phyloP scores from a whole-genome alignment of 1,140 invertebrate genomes.

The Oncopeltus fasciatus region DNA sequence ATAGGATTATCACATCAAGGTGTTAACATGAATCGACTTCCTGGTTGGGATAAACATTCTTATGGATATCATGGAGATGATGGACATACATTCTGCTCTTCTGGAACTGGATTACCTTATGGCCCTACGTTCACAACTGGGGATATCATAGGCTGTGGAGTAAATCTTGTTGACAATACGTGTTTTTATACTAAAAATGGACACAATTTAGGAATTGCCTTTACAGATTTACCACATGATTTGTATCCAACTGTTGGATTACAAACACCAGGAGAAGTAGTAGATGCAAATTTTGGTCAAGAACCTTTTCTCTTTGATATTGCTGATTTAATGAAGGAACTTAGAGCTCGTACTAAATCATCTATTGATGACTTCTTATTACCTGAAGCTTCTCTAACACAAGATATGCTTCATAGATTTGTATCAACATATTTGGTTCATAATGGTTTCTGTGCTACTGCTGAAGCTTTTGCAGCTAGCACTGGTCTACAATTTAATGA shows the following conservation, averaged over 20 bases:
- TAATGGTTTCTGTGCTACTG: slow-evolving; percentile 91
- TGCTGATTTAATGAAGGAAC: slow-evolving; percentile 87
- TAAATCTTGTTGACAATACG: slow-evolving; percentile 93
- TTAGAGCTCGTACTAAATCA: slow-evolving; percentile 60
- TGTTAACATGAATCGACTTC: slow-evolving; percentile 90
- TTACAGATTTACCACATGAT: slow-evolving; percentile 86
- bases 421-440: slow-evolving; percentile 93
- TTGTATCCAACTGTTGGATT: slow-evolving; percentile 96
- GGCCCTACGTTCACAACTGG: slow-evolving; percentile 97
- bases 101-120: slow-evolving; percentile 89
- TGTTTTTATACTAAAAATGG: slow-evolving; percentile 99
- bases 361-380: slow-evolving; percentile 79
- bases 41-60: slow-evolving; percentile 97
- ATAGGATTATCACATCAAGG: slow-evolving; percentile 89
- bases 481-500: slow-evolving; percentile 83
- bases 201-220: slow-evolving; percentile 87
- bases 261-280: slow-evolving; percentile 93
- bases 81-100: slow-evolving; percentile 95
- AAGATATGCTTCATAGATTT: slow-evolving; percentile 67
- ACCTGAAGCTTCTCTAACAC: slow-evolving; percentile 72
- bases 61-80: slow-evolving; percentile 99
- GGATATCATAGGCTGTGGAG: slow-evolving; percentile 93
- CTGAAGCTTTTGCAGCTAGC: slow-evolving; percentile 81
- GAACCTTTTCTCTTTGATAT: slow-evolving; percentile 95
- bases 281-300: slow-evolving; percentile 98